These are phyloP conservation scores for Ylistrum balloti DNA, from an alignment of 1,140 invertebrate genomes.

Conservation along the genomic window DNA sequence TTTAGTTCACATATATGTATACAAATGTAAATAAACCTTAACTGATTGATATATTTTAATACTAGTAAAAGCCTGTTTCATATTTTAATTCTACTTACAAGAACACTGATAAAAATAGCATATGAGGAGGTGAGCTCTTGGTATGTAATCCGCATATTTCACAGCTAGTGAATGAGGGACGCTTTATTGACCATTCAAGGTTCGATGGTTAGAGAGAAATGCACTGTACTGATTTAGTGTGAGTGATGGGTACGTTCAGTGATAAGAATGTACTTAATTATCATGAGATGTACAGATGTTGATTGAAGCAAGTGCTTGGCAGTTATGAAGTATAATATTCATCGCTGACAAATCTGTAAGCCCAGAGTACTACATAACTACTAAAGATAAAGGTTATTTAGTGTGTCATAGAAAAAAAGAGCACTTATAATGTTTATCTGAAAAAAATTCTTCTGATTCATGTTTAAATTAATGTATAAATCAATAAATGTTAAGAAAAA, in stretches of 20 bases:
- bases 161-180: not conserved
- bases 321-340: not conserved
- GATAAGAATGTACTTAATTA: not conserved
- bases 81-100: conserved; percentile 40
- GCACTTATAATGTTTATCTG: conserved; percentile 39
- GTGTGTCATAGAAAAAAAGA: not conserved
- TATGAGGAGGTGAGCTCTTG: not conserved
- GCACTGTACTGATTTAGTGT: not conserved
- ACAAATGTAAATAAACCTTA: not conserved
- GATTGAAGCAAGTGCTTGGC: not conserved
- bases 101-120: not conserved
- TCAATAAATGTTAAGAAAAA: conserved; percentile 40
- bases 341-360: conserved; percentile 35
- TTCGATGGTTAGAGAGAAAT: not conserved
- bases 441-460: conserved; percentile 19
- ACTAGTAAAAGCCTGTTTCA: not conserved
- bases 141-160: not conserved
- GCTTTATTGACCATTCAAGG: not conserved
- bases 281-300: conserved; percentile 3
- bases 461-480: conserved; percentile 40
- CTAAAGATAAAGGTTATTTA: not conserved
- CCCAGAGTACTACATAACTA: not conserved
- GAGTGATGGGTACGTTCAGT: conserved; percentile 2
- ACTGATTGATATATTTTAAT: conserved; percentile 29
- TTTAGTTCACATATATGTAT: not conserved